Conservation (phyloP, 2,888 invertebrate species). For the Ochropleura leucogaster region DNA sequence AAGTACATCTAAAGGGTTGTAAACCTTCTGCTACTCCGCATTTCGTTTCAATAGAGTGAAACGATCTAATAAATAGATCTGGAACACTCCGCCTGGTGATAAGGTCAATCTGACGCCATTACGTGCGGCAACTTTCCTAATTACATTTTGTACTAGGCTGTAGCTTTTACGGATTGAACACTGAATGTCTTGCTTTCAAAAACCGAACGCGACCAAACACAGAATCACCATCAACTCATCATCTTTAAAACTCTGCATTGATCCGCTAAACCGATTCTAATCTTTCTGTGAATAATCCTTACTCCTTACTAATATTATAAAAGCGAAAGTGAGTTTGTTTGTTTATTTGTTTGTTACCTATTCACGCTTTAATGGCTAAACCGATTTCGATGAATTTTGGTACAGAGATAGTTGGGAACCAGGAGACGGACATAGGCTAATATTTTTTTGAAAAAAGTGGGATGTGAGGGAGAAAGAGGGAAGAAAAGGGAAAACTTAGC, state of each 20-base stretch:
- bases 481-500: too few species aligned
- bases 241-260: background rate
- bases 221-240: background rate
- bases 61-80: conserved; percentile 36
- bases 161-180: conserved; percentile 6
- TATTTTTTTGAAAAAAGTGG: too few species aligned
- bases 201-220: background rate
- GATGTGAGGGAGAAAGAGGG: too few species aligned
- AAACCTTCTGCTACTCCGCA: conserved; percentile 8
- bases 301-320: too few species aligned
- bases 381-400: too few species aligned
- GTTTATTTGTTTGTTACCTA: too few species aligned
- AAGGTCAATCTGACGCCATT: conserved; percentile 41
- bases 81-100: conserved; percentile 28
- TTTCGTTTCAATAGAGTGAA: background rate
- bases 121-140: conserved; percentile 27
- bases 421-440: too few species aligned
- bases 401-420: too few species aligned
- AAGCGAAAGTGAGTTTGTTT: too few species aligned
- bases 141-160: conserved; percentile 22
- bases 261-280: background rate
- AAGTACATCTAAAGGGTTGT: too few species aligned
- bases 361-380: too few species aligned
- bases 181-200: background rate
- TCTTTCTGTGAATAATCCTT: background rate